Base-by-base conservation (phyloP, 2,888 invertebrate species). In the Julus scanicus region DNA sequence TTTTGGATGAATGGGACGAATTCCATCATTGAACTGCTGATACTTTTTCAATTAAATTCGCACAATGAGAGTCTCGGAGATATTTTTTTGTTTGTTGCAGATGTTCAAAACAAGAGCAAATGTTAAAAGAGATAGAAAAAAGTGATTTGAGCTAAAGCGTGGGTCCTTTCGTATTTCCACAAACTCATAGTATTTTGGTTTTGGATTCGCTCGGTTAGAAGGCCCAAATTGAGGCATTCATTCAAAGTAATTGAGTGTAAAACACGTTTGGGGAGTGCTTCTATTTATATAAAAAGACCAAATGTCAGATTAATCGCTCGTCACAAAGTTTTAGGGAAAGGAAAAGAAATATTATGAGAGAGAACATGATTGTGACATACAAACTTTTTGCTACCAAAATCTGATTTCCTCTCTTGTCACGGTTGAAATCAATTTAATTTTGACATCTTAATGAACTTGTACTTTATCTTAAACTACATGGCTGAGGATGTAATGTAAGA, bases 81-180 rank as follows among this genome's bases (percentile, higher is more conserved):
- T 71, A 20, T 71, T 29, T 29, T 29, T 29, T 29, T 29, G n/a
- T 71, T 44, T 84, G 84, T 84, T 84, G 84, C 84, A 84, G 39
- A 84, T 84, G 84, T 11, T 44, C n/a, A n/a, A 84, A 84, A 84
- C 84, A 84, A 84, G 84, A 84, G 48, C 44, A 84, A 48, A 84
- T 48, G 48, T 17, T 84, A 37, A 71, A 84, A 84, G 40, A 71
- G 39, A 44, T 84, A 39, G 84, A 84, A 84, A 48, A 44, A 84
- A 39, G n/a, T 84, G 17, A 84, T 44, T 84, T n/a, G 29, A 13
- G 13, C 2, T 1, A 13, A 84, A 39, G 39, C n/a, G 11, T 17
- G 39, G 40, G 20, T n/a, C 13, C 9, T 11, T 39, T 84, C 17
- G n/a, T 6, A 84, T 84, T 84, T 37, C 39, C 84, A 84, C 37